Conservation (phyloP, 2,113 vertebrate genomes). For the Xiphorhynchus elegans region DNA sequence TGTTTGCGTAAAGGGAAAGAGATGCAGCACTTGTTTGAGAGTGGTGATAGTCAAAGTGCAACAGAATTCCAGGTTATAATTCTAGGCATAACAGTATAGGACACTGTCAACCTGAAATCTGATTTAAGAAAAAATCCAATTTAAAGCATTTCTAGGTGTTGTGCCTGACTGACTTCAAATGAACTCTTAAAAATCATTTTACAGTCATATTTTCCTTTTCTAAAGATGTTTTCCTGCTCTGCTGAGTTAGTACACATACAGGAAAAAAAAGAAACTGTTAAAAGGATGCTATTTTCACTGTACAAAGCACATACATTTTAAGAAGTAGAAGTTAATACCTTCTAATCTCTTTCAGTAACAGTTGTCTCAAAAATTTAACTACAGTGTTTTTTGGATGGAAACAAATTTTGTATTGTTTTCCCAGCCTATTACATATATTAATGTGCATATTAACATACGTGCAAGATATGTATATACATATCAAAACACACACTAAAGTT, state of each 20-base stretch:
- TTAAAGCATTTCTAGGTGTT: constrained; percentile 28
- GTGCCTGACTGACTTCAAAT: constrained; percentile 25
- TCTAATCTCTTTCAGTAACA: background rate
- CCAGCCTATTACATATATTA: background rate
- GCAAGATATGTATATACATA: background rate
- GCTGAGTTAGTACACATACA: background rate
- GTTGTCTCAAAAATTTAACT: background rate
- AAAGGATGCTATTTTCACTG: background rate
- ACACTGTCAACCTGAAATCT: constrained; percentile 3
- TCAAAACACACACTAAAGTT: background rate
- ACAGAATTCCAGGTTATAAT: background rate
- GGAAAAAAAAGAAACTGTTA: background rate
- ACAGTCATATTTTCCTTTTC: constrained; percentile 3
- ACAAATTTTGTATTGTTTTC: background rate
- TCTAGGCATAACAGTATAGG: background rate
- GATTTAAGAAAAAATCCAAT: background rate
- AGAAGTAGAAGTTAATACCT: background rate
- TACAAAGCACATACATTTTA: background rate
- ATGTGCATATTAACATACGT: background rate
- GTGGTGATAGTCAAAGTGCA: background rate
- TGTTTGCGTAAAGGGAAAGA: background rate
- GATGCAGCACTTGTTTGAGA: background rate
- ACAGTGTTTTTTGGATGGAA: background rate
- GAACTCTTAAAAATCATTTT: constrained; percentile 42
- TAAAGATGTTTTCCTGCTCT: background rate